Percentiles rank a stretch among this genome's conserved stretches.
Evolutionary conservation across 2,888 invertebrate genomes (phyloP).

Genomic region (Euproctis similis): DNA sequence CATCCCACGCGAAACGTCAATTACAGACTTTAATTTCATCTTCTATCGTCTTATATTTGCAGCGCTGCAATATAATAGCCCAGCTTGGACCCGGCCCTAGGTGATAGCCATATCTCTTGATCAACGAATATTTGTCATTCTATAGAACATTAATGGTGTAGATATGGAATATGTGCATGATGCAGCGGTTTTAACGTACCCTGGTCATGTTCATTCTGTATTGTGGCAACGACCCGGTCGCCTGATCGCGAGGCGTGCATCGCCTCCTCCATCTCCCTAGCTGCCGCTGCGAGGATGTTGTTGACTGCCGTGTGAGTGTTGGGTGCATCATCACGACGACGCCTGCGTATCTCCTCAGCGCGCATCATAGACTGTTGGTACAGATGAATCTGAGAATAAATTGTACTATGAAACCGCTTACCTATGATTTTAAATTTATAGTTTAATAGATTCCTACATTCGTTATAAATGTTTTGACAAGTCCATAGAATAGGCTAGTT

Average conservation of each 20-base stretch:
- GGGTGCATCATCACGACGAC: slow-evolving; percentile 56
- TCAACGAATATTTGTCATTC: neutral
- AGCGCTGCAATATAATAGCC: too few species aligned
- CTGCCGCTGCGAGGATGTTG: slow-evolving; percentile 67
- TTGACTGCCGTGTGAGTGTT: slow-evolving; percentile 66
- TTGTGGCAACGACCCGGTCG: slow-evolving; percentile 48
- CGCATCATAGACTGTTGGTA: slow-evolving; percentile 74
- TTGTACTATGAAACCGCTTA: too few species aligned
- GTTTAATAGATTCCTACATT: too few species aligned
- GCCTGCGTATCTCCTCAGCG: slow-evolving; percentile 60
- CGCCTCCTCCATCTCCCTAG: slow-evolving; percentile 67
- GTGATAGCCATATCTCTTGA: too few species aligned
- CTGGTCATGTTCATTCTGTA: slow-evolving; percentile 63
- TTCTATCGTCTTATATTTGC: too few species aligned
- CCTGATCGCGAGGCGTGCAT: slow-evolving; percentile 37
- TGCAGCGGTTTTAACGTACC: too few species aligned
- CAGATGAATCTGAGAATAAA: slow-evolving; percentile 56
- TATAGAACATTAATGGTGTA: neutral
- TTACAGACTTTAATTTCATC: too few species aligned
- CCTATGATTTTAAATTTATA: too few species aligned
- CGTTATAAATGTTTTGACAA: too few species aligned
- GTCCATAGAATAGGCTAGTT: too few species aligned
- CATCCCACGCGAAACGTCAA: too few species aligned
- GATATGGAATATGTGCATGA: neutral
- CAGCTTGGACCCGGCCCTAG: too few species aligned